Percentiles rank a stretch among this genome's conserved stretches.
Evolutionary conservation across 1,140 invertebrate genomes (phyloP).

Genomic region (Trichomalopsis sarcophagae): DNA sequence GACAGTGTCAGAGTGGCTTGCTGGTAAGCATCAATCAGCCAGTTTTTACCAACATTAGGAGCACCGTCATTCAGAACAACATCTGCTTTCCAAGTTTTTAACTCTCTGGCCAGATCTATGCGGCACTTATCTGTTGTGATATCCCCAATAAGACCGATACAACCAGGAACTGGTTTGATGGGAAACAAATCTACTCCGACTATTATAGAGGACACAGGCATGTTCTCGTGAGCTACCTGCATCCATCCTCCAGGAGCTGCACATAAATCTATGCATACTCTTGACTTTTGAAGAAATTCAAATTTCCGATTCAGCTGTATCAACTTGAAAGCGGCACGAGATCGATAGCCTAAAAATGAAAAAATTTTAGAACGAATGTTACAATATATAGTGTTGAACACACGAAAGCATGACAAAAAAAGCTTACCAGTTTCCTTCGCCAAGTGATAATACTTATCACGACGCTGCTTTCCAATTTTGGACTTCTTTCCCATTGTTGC

Average conservation of each 20-base stretch:
- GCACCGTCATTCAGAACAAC: constrained; percentile 98
- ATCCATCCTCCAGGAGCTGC: constrained; percentile 99
- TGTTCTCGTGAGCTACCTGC: constrained; percentile 99
- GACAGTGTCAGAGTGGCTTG: constrained; percentile 93
- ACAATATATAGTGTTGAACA: not conserved
- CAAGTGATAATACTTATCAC: constrained; percentile 98
- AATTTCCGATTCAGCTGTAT: constrained; percentile 98
- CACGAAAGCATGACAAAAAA: constrained; percentile 18
- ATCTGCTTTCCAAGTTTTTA: constrained; percentile 98
- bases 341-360: constrained; percentile 87
- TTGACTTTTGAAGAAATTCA: constrained; percentile 96
- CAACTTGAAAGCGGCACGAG: constrained; percentile 98
- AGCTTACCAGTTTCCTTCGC: constrained; percentile 96
- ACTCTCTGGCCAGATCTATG: constrained; percentile 85
- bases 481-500: constrained; percentile 94
- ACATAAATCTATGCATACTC: constrained; percentile 98
- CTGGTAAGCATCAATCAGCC: constrained; percentile 97
- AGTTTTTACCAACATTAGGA: constrained; percentile 98
- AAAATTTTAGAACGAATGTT: constrained; percentile 37
- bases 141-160: constrained; percentile 92
- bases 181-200: constrained; percentile 97
- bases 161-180: constrained; percentile 94
- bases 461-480: constrained; percentile 98
- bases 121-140: constrained; percentile 97
- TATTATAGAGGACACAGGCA: constrained; percentile 97